phyloP scores from a whole-genome alignment of 2,888 invertebrate species.

The Scaptomyza cyrtandrae region DNA sequence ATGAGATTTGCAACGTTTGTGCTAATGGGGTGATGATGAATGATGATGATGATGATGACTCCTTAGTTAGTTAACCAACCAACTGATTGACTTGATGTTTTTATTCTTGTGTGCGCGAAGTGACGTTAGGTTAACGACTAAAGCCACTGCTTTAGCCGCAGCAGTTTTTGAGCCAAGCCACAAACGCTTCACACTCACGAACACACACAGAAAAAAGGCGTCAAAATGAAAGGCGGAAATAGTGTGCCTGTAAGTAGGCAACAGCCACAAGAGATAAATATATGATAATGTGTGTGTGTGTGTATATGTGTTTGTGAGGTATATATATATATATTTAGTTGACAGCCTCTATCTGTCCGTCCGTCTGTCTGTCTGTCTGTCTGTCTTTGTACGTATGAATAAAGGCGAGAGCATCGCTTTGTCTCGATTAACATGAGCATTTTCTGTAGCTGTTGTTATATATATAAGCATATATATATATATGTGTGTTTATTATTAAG shows the following conservation, averaged over 20 bases:
- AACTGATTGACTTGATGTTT: conserved; percentile 23
- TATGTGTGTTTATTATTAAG: conserved; percentile 58
- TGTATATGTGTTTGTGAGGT: neutral
- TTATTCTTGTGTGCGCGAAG: conserved; percentile 54
- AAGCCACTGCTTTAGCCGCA: conserved; percentile 62
- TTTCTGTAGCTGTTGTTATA: conserved; percentile 22
- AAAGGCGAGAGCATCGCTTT: conserved; percentile 58
- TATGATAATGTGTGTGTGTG: conserved; percentile 8
- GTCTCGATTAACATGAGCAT: conserved; percentile 79
- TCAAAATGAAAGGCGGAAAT: conserved; percentile 75
- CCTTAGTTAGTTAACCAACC: conserved; percentile 16
- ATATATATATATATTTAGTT: neutral
- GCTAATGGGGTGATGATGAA: conserved; percentile 31
- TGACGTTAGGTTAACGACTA: conserved; percentile 69
- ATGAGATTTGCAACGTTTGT: conserved; percentile 37
- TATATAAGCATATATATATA: conserved; percentile 1
- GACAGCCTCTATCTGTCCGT: conserved; percentile 7
- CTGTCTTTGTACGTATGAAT: conserved; percentile 28
- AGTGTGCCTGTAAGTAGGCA: conserved; percentile 79
- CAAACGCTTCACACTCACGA: conserved; percentile 18
- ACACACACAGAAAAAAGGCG: conserved; percentile 35
- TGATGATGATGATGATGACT: conserved; percentile 23
- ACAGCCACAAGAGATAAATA: conserved; percentile 21
- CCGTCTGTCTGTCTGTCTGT: neutral
- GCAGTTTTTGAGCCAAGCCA: conserved; percentile 51